phyloP scores from a whole-genome alignment of 2,113 vertebrate genomes.

The Tympanuchus pallidicinctus region DNA sequence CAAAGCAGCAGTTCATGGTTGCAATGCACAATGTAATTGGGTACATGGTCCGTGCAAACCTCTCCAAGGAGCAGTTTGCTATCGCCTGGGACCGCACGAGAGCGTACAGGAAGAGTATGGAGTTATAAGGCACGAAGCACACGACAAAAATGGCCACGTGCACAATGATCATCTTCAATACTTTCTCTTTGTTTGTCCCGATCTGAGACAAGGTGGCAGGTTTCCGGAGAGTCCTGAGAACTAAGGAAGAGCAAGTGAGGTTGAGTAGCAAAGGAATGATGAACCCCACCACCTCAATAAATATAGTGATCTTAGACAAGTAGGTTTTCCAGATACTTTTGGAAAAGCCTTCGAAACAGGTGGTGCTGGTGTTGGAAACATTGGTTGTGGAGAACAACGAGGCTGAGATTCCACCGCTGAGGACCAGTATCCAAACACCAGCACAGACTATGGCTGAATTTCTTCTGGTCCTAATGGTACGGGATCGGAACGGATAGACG shows the following conservation, averaged over 20 bases:
- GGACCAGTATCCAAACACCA: constrained; percentile 93
- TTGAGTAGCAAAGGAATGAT: constrained; percentile 92
- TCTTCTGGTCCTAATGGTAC: constrained; percentile 88
- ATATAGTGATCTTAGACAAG: constrained; percentile 97
- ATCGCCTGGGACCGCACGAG: constrained; percentile 93
- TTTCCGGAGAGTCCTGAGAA: constrained; percentile 91
- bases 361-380: constrained; percentile 86
- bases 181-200: constrained; percentile 93
- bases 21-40: constrained; percentile 95
- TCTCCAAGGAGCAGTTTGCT: constrained; percentile 90
- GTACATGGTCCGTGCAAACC: constrained; percentile 92
- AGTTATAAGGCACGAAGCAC: constrained; percentile 98
- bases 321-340: constrained; percentile 96
- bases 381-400: constrained; percentile 97
- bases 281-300: constrained; percentile 97
- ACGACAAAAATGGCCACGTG: constrained; percentile 94
- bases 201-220: constrained; percentile 90
- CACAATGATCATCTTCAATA: constrained; percentile 95
- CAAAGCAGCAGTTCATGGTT: constrained; percentile 95
- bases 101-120: constrained; percentile 94
- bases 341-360: constrained; percentile 97
- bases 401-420: constrained; percentile 94
- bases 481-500: constrained; percentile 93
- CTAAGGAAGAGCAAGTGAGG: constrained; percentile 94
- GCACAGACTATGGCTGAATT: constrained; percentile 92